Evolutionary conservation across 1,140 invertebrate species (phyloP), one percentile per base, ranked within the genome.

Genomic region (Sitobion miscanthi): DNA sequence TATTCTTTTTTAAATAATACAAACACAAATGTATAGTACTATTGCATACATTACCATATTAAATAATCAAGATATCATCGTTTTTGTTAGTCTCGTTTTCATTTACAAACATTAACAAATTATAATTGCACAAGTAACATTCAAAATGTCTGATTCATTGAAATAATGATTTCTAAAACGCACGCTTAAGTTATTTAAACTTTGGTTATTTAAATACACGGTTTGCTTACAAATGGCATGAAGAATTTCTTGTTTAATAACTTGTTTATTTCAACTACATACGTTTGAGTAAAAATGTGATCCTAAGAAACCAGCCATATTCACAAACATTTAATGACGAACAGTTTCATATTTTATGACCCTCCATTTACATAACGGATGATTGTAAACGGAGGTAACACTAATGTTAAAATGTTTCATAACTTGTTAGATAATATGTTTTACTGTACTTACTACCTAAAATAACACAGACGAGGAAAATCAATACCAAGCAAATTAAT

Each of bases 91-190:
- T n/a, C n/a, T 77, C 14, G 23, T 77, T 77, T 77, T 77, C 30
- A n/a, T n/a, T 77, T 77, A 77, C 62, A 77, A 77, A n/a, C 30
- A n/a, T 77, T 77, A 77, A 77, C 62, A 77, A 77, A 77, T 77
- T 77, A 77, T 77, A n/a, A 77, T 77, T 77, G 21, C 62, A 77
- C 38, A 45, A 85, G 21, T 25, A 42, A 45, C 38, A 42, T 85
- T 85, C 9, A 25, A 85, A 42, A 85, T 85, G 83, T 25, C 42
- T 42, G 21, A 47, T 87, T 49, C 25, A n/a, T 17, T 45, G 85
- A 49, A 87, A 87, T 87, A 47, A 47, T 30, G 45, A 25, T 87
- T 87, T 47, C 45, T 87, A 14, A 87, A 87, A 17, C 30, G 17
- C 30, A 49, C 85, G 42, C 45, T 87, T 30, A 87, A 38, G 85